Evolutionary conservation across 92 coral and sea anemone species (phyloP).

Genomic region (Anthopleura xanthogrammica): DNA sequence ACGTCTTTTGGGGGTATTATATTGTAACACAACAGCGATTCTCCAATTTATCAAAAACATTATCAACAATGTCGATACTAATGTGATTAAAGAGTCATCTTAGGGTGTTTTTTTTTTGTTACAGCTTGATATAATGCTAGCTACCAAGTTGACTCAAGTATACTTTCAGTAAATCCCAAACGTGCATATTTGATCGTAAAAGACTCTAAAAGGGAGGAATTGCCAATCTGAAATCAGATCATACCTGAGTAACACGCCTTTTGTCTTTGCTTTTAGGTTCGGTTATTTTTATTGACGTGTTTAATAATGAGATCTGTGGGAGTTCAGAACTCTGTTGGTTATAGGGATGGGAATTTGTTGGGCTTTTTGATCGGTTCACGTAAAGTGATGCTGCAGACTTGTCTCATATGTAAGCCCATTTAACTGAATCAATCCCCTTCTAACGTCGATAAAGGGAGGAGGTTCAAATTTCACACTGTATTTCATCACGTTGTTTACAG

Average conservation of each 20-base stretch:
- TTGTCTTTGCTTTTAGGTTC: constrained; percentile 5
- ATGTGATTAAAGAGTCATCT: neutral
- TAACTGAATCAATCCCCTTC: neutral
- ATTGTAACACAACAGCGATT: constrained; percentile 6
- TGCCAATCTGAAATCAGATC: constrained; percentile 9
- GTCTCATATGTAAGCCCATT: neutral
- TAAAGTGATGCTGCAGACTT: neutral
- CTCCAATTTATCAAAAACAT: neutral
- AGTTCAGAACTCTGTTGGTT: neutral
- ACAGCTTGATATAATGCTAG: neutral
- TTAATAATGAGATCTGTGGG: neutral
- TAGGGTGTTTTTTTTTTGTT: neutral
- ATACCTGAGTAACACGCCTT: neutral
- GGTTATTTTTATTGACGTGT: constrained; percentile 6
- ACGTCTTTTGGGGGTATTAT: constrained; percentile 1
- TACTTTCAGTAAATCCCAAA: constrained; percentile 1
- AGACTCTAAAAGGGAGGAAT: neutral
- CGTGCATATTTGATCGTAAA: neutral
- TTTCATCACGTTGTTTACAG: constrained; percentile 8
- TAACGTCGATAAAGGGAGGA: neutral
- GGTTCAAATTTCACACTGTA: neutral
- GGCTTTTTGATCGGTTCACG: neutral
- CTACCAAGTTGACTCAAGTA: neutral
- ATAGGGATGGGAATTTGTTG: neutral
- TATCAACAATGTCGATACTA: neutral